A percentile compares a stretch with the other conserved stretches of the same genome.
Conservation (phyloP, 2,888 invertebrate species). For the Himalopsyche kuldschensis region DNA sequence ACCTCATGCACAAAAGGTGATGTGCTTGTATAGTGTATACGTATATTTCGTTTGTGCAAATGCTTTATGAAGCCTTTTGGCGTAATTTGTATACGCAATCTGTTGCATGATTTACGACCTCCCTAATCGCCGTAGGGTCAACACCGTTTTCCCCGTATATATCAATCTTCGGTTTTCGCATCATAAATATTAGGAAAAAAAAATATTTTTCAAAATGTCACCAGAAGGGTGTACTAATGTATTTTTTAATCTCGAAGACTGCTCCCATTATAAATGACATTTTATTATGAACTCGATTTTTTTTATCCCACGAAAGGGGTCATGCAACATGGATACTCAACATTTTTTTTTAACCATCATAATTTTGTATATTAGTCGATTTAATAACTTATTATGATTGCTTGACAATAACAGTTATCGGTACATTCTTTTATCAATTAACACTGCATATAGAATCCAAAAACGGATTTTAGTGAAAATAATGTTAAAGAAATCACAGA, state of each 20-base stretch:
- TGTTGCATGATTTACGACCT: constrained; percentile 31
- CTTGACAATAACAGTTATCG: no score
- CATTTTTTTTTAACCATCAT: no score
- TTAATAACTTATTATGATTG: neutral
- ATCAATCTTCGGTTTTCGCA: constrained; percentile 24
- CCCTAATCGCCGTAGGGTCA: constrained; percentile 21
- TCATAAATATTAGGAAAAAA: constrained; percentile 19
- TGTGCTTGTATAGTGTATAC: no score
- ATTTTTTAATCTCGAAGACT: constrained; percentile 22
- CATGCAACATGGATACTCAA: neutral
- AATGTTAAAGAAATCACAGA: no score
- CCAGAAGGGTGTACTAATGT: constrained; percentile 21
- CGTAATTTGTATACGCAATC: constrained; percentile 12
- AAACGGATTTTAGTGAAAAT: no score
- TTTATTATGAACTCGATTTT: constrained; percentile 1
- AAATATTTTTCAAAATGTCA: constrained; percentile 15
- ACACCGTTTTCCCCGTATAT: constrained; percentile 5
- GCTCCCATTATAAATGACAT: neutral
- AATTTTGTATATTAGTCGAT: neutral
- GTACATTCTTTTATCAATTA: no score
- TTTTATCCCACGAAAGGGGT: constrained; percentile 5
- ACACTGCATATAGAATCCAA: no score
- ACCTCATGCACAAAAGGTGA: no score
- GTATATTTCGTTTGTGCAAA: neutral
- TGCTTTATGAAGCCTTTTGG: neutral